Evolutionary conservation across 2,113 vertebrate genomes (phyloP).

Genomic region (Psammodynastes pulverulentus): DNA sequence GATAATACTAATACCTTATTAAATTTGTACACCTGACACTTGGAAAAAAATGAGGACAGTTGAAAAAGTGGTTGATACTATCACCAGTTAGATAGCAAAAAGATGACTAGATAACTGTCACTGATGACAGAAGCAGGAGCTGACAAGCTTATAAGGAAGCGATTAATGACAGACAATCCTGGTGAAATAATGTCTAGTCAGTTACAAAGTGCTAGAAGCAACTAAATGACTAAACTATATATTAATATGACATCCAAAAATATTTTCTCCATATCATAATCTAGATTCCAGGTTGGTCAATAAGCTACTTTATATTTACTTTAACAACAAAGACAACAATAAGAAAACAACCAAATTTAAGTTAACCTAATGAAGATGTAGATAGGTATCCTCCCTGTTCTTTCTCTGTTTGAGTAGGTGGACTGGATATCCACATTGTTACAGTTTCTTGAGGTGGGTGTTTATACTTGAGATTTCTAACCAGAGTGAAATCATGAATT

Average conservation of each 20-base stretch:
- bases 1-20: background rate
- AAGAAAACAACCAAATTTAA: background rate
- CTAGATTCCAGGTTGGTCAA: background rate
- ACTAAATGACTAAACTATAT: background rate
- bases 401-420: background rate
- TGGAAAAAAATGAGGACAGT: background rate
- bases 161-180: background rate
- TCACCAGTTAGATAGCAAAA: background rate
- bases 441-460: background rate
- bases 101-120: background rate
- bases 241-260: background rate
- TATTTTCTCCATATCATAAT: background rate
- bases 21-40: background rate
- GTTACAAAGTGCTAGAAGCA: background rate
- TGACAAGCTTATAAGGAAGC: background rate
- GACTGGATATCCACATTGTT: background rate
- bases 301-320: background rate
- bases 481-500: background rate
- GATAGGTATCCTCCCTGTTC: background rate
- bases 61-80: background rate
- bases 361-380: background rate
- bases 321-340: background rate
- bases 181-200: background rate
- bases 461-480: background rate
- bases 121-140: background rate